These are phyloP conservation scores for Sebastes elongatus DNA, from an alignment of 2,797 vertebrate species.

Conservation along the genomic window DNA sequence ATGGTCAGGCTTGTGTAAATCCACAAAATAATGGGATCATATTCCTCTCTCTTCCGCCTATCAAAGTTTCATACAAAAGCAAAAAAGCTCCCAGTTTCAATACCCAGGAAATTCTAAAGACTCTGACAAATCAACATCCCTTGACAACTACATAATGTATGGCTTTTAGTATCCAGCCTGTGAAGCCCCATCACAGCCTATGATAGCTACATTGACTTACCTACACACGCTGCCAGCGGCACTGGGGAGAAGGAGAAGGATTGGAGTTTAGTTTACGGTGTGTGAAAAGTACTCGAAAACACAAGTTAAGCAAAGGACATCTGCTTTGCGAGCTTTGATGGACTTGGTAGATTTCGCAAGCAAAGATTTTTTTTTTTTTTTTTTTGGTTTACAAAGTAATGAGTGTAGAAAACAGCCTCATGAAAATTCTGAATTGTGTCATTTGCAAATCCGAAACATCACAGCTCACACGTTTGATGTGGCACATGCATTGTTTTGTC, in stretches of 20 bases:
- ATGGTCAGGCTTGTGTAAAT: slow-evolving; percentile 81
- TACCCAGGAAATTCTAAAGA: slow-evolving; percentile 78
- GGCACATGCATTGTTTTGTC: slow-evolving; percentile 46
- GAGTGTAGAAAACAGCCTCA: slow-evolving; percentile 21
- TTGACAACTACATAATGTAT: slow-evolving; percentile 85
- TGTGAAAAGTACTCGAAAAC: slow-evolving; percentile 43
- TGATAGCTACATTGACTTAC: slow-evolving; percentile 86
- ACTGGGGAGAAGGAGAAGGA: slow-evolving; percentile 58
- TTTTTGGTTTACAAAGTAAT: slow-evolving; percentile 30
- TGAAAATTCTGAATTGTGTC: slow-evolving; percentile 46
- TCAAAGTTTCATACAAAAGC: slow-evolving; percentile 85
- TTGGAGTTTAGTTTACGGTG: slow-evolving; percentile 38
- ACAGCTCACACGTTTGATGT: slow-evolving; percentile 24
- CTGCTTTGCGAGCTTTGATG: slow-evolving; percentile 51
- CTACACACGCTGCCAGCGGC: slow-evolving; percentile 75
- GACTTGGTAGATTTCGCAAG: slow-evolving; percentile 36
- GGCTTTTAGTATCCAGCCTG: slow-evolving; percentile 77
- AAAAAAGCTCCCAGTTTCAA: slow-evolving; percentile 72
- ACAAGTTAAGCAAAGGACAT: slow-evolving; percentile 42
- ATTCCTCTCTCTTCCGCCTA: slow-evolving; percentile 79
- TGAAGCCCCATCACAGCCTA: slow-evolving; percentile 81
- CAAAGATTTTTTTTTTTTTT: slow-evolving; percentile 17
- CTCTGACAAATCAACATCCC: slow-evolving; percentile 81
- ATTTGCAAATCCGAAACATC: slow-evolving; percentile 43
- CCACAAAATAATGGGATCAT: slow-evolving; percentile 86